Evolutionary conservation across 2,797 vertebrate genomes (phyloP), one percentile per base, ranked within the genome.

Genomic region (Meriones psammophilus): DNA sequence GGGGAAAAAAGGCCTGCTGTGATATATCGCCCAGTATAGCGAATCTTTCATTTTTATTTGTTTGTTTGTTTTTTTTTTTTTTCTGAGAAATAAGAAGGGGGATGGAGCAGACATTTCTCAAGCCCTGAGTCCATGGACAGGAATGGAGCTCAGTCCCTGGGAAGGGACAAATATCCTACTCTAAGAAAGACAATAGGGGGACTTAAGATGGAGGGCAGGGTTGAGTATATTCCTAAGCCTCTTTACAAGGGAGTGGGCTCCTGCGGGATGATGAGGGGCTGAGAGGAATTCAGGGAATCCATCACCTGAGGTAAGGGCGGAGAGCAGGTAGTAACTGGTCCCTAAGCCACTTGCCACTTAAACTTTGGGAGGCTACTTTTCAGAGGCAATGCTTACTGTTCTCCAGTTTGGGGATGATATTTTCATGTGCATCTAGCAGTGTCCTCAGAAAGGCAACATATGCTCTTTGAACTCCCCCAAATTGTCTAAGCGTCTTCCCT

Each of bases 401-500:
- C 26, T 64, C 78, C 81, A 39, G 13, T 50, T 42, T 54, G 28
- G 85, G 69, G 93, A 46, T n/a, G n/a, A 74, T 26, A 46, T 42
- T 76, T 42, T 14, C 64, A 20, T 42, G 56, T 28, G 64, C 50
- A 24, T 78, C 62, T 83, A 71, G 89, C 66, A 50, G 73, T 13
- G 50, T 42, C 42, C 68, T 30, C 30, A n/a, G 80, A 91, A 85
- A 69, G 80, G 71, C 42, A 33, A 86, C 69, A 73, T 28, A 90
- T 0, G 60, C 71, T 74, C 88, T 88, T 76, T 62, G 81, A 66
- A 60, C 93, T 95, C 91, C 78, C 58, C 58, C 95, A 92, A 62
- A 84, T 83, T 58, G 77, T 92, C 87, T 94, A 46, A 92, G 85
- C 54, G 30, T 60, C 74, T 79, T 86, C 36, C 77, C n/a, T 66